Base-by-base conservation (phyloP, 1,140 invertebrate genomes). In the Paraescarpia echinospica region DNA sequence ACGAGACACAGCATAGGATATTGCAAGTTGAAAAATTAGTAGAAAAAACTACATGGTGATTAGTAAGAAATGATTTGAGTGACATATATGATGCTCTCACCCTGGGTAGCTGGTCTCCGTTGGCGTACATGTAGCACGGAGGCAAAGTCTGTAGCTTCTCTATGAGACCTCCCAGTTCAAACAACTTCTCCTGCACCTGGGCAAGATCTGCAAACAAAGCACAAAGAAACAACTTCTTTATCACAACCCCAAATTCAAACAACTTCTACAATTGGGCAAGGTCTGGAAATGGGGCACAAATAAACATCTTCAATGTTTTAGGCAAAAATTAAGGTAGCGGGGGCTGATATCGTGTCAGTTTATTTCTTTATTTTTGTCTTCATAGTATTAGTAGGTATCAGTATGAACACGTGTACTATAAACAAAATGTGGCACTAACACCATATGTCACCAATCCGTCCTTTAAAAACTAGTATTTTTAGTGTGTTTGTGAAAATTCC, bases 171-270 rank as follows among this genome's bases (percentile, higher is more conserved):
- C 96, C 96, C 92, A 98, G 94, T 94, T 97, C 97, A 93, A 97
- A 96, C 31, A 98, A 94, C 59, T 97, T 97, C 92, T 97, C 96
- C 94, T 97, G 97, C 18, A 97, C 97, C 59, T 97, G 96, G 9
- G 96, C 96, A 31, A 97, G 95, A 94, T 97, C 97, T 89, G 59
- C 35, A 35, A 48, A 35, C 31, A 91, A 14, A 33, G 35, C 18
- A 51, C 48, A 51, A 8, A 51, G 8, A 90, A 90, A 90, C 34
- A 90, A 0, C 14, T 90, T n/a, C n/a, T n/a, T n/a, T n/a, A n/a
- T n/a, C n/a, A n/a, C n/a, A n/a, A n/a, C 95, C 93, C 96, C 96
- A 92, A 98, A 94, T 94, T 97, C 97, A 93, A 97, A 96, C 31
- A 98, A 94, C 59, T 97, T 97, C 92, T 97, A 97, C 18, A 97